A percentile compares a stretch with the other conserved stretches of the same genome.
These are phyloP conservation scores for Zaprionus camerounensis DNA, from an alignment of 1,140 invertebrate species.

Conservation along the genomic window DNA sequence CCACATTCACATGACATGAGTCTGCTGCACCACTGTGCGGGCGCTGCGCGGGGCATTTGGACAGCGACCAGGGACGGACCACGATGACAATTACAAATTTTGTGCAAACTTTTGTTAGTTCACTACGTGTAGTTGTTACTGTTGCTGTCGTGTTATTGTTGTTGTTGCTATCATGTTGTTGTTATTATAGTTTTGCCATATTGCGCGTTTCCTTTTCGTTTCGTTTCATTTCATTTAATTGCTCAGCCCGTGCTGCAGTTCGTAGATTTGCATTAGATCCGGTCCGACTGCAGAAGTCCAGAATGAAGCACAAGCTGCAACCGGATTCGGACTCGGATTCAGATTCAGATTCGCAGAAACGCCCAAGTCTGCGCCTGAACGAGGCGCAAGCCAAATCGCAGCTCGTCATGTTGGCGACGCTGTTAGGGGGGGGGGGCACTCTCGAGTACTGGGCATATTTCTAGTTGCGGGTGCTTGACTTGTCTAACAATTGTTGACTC, in stretches of 20 bases:
- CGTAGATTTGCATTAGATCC: constrained; percentile 49
- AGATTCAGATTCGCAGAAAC: constrained; percentile 49
- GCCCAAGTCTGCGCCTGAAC: constrained; percentile 30
- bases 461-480: constrained; percentile 70
- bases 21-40: constrained; percentile 34
- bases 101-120: constrained; percentile 50
- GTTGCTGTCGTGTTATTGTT: not conserved
- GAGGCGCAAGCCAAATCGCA: constrained; percentile 54
- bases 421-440: constrained; percentile 28
- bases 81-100: constrained; percentile 68
- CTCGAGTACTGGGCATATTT: constrained; percentile 56
- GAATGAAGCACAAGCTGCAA: constrained; percentile 32
- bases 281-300: constrained; percentile 44
- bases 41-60: not conserved
- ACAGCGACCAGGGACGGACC: constrained; percentile 26
- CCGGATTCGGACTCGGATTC: constrained; percentile 37
- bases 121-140: not conserved
- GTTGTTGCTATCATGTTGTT: constrained; percentile 28
- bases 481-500: constrained; percentile 59
- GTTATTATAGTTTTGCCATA: constrained; percentile 61
- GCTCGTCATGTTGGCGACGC: constrained; percentile 42
- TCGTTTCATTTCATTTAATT: constrained; percentile 62
- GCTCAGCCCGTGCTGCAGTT: constrained; percentile 43
- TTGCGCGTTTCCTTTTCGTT: constrained; percentile 69
- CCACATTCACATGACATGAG: constrained; percentile 1